Evolutionary conservation across 2,113 vertebrate species (phyloP), one percentile per base, ranked within the genome.

Genomic region (Riparia riparia): DNA sequence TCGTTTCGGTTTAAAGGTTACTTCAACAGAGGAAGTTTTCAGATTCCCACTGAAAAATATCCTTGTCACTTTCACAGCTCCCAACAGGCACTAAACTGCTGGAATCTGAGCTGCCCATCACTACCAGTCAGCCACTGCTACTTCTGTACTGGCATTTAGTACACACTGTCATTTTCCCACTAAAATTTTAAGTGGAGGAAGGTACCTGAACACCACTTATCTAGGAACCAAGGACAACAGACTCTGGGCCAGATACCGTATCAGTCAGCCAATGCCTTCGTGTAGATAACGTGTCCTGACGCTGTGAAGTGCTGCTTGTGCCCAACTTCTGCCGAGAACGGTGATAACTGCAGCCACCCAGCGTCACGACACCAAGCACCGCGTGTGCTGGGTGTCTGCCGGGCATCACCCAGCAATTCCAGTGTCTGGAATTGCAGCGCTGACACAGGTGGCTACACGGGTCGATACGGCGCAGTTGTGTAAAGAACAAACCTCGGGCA

Each of bases 401-500:
- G 37, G 12, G 72, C 60, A 12, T 9, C 0, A 3, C 6, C 8
- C 15, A 37, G 37, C 37, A 37, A 37, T 37, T 37, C 37, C 37
- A 37, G 10, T 25, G 70, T 41, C 81, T 16, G 64, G 21, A 3
- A 4, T 5, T 1, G 29, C 47, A 2, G 71, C 0, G 19, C 47
- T 12, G 49, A 3, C 12, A 31, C 11, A 6, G 20, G 28, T 60
- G 6, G 1, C 21, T 10, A 5, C 3, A 4, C 3, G 2, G 49
- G 28, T 71, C 13, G 3, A 44, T 61, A 19, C 7, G 0, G 0
- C 0, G 0, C 10, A 1, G 7, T 4, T 32, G 81, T 12, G 79
- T 20, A 42, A 86, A 58, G 56, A 50, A 6, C 56, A 50, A 81
- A 63, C n/a, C 14, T 10, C 5, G 7, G 64, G 7, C n/a, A 2